Conservation (phyloP, 2,113 vertebrate species). For the Embiotoca jacksoni region DNA sequence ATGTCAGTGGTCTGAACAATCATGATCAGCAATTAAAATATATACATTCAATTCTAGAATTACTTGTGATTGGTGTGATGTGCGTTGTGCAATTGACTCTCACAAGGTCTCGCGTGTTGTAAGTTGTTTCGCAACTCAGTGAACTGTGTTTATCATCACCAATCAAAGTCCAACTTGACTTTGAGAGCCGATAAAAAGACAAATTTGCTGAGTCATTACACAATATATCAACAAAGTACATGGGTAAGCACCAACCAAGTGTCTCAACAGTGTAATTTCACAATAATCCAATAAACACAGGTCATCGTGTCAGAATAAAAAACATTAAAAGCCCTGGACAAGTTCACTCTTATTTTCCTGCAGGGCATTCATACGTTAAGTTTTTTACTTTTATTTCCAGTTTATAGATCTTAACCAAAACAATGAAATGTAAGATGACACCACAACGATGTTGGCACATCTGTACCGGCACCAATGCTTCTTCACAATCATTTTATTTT, state of each 20-base stretch:
- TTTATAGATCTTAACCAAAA: rapidly evolving
- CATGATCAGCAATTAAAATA: too few relatives aligned
- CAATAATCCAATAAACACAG: not conserved
- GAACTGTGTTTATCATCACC: conserved; percentile 1
- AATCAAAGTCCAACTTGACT: conserved; percentile 39
- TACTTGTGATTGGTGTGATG: too few relatives aligned
- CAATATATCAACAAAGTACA: not conserved
- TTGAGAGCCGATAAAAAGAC: not conserved
- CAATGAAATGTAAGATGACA: not conserved
- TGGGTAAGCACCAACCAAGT: not conserved
- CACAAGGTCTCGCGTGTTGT: not conserved
- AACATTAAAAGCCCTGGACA: too few relatives aligned
- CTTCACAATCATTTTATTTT: not conserved
- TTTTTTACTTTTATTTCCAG: too few relatives aligned
- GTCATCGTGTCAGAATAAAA: too few relatives aligned
- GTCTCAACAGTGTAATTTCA: not conserved
- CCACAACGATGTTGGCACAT: not conserved
- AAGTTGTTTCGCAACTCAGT: conserved; percentile 5
- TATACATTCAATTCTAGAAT: too few relatives aligned
- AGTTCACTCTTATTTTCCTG: too few relatives aligned
- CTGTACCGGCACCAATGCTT: too few relatives aligned
- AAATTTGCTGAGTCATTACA: conserved; percentile 11
- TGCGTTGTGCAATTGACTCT: too few relatives aligned
- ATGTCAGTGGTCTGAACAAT: too few relatives aligned
- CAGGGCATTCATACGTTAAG: too few relatives aligned